Evolutionary conservation across 2,797 vertebrate species (phyloP).

Genomic region (Chlorospingus semifuscus): DNA sequence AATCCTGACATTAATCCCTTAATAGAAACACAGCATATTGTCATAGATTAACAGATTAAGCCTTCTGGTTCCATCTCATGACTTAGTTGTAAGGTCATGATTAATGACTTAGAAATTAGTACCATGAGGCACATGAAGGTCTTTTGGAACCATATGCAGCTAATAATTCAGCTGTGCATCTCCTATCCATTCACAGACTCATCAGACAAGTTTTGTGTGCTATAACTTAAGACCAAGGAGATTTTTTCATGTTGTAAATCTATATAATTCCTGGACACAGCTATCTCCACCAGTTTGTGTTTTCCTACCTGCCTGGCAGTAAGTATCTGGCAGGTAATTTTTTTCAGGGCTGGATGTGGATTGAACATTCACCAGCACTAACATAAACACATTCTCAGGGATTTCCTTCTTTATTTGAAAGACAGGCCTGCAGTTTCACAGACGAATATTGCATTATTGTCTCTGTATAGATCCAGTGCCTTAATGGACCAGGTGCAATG

Average conservation of each 20-base stretch:
- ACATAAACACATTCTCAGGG: background rate
- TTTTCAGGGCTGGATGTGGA: background rate
- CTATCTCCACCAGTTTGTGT: background rate
- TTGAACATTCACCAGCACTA: accelerated
- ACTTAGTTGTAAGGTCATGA: background rate
- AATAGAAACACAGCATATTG: background rate
- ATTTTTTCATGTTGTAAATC: background rate
- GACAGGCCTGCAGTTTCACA: background rate
- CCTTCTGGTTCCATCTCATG: background rate
- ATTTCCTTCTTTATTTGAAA: background rate
- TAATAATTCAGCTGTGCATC: background rate
- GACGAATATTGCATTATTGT: background rate
- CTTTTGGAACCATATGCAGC: background rate
- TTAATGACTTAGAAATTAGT: background rate
- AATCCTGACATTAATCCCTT: accelerated
- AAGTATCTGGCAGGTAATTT: background rate
- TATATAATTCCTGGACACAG: background rate
- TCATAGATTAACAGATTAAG: background rate
- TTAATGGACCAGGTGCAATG: background rate
- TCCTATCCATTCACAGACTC: background rate
- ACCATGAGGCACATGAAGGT: background rate
- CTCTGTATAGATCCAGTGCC: background rate
- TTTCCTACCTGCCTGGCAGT: background rate
- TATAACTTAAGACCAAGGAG: accelerated
- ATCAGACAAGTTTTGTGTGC: background rate